Conservation (phyloP, 2,888 invertebrate species). For the Limnephilus lunatus region DNA sequence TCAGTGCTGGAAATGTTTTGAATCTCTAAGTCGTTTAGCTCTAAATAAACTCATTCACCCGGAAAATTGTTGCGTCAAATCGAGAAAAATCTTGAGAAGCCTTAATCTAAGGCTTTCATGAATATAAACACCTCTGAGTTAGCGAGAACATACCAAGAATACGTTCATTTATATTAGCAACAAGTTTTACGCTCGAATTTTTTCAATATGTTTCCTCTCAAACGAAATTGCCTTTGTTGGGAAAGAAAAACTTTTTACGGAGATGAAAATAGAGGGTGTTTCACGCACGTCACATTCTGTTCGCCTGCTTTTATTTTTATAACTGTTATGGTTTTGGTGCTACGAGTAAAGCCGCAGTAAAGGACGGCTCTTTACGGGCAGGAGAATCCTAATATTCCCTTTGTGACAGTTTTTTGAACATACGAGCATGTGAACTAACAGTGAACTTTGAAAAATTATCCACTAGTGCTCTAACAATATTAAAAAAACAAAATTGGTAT, state of each 20-base stretch:
- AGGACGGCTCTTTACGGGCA: neutral
- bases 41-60: neutral
- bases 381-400: neutral
- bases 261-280: constrained; percentile 16
- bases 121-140: neutral
- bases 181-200: constrained; percentile 6
- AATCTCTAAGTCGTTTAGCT: constrained; percentile 9
- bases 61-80: constrained; percentile 20
- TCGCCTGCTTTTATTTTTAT: constrained; percentile 34
- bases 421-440: neutral
- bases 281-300: constrained; percentile 32
- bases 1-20: constrained; percentile 8
- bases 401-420: neutral
- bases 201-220: constrained; percentile 28
- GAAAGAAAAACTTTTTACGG: neutral
- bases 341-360: neutral
- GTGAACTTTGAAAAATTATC: neutral
- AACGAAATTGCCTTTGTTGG: constrained; percentile 26
- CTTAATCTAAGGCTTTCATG: neutral
- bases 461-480: neutral
- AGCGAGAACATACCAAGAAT: neutral
- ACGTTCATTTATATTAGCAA: neutral
- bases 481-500: neutral
- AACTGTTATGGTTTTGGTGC: constrained; percentile 29
- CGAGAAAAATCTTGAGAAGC: constrained; percentile 13